Percentiles rank a stretch among this genome's conserved stretches.
Conservation (phyloP, 1,140 invertebrate species). For the Ceratoteleas bidentatus region DNA sequence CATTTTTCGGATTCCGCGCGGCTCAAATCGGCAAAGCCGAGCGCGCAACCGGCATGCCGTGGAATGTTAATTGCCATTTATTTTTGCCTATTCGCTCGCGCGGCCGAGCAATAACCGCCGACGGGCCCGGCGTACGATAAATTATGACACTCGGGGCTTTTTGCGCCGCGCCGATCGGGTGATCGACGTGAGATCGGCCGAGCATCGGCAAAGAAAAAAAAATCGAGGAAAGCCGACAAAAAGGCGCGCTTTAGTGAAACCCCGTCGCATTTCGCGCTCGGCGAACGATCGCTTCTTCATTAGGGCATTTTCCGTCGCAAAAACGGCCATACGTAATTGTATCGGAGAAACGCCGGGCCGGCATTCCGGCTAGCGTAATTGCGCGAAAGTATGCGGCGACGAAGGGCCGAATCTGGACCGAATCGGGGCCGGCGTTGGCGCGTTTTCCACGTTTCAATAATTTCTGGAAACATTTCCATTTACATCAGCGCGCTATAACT, state of each 20-base stretch:
- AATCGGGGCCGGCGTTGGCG: background rate
- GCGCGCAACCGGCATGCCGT: background rate
- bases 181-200: background rate
- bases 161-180: background rate
- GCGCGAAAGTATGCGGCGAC: no score
- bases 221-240: background rate
- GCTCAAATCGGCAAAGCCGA: background rate
- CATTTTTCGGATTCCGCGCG: conserved; percentile 2
- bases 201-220: no score
- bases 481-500: conserved; percentile 29
- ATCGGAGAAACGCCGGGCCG: no score
- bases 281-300: no score
- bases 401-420: no score
- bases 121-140: background rate
- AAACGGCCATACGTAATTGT: no score
- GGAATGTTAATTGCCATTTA: conserved; percentile 1
- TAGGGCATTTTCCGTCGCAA: no score
- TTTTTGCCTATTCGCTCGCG: conserved; percentile 2
- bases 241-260: background rate
- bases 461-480: conserved; percentile 54
- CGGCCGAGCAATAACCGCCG: conserved; percentile 1
- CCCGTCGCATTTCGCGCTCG: no score
- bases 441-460: conserved; percentile 47
- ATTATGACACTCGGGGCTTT: background rate
- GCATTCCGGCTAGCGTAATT: no score